phyloP scores from a whole-genome alignment of 2,113 vertebrate species.

The Brienomyrus longianalis region DNA sequence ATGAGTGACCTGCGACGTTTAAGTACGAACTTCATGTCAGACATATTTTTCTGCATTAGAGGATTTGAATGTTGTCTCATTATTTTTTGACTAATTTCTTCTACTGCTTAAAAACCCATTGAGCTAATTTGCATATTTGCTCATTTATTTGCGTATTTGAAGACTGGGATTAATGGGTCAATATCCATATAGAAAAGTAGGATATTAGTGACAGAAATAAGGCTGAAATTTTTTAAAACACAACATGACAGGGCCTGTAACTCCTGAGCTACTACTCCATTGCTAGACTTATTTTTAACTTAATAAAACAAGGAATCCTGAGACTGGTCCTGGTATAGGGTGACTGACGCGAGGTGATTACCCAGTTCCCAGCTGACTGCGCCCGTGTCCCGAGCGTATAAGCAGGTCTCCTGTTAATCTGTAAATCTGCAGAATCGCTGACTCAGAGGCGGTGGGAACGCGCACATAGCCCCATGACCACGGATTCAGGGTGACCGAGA shows the following conservation, averaged over 20 bases:
- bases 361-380: not conserved
- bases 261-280: not conserved
- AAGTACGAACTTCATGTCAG: not conserved
- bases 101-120: not conserved
- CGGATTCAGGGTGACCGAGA: not conserved
- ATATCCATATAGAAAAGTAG: not conserved
- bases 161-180: not conserved
- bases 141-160: not conserved
- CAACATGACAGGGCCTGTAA: not conserved
- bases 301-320: too few species aligned
- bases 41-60: not conserved
- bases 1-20: not conserved
- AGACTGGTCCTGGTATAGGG: too few species aligned
- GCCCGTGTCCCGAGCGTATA: conserved; percentile 18
- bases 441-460: conserved; percentile 14
- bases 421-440: conserved; percentile 28
- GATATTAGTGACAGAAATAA: not conserved
- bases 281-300: not conserved
- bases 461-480: not conserved
- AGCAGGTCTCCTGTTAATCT: conserved; percentile 32
- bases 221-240: not conserved
- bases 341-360: not conserved
- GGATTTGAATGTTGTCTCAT: not conserved
- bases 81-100: not conserved
- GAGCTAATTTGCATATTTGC: not conserved